Evolutionary conservation across 2,113 vertebrate species (phyloP).

Genomic region (Plectropomus leopardus): DNA sequence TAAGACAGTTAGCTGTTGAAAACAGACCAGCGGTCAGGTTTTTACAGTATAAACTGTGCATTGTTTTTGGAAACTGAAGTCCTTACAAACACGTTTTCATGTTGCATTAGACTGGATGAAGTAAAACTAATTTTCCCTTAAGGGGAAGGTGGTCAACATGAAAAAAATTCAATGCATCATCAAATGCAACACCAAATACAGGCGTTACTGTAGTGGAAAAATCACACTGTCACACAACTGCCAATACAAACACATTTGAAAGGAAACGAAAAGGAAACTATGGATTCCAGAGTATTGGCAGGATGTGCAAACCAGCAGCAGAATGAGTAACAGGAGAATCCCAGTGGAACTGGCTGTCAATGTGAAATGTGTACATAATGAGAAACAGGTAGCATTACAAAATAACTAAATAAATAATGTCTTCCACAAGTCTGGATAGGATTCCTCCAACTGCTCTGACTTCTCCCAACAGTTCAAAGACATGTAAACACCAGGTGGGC

Average conservation of each 20-base stretch:
- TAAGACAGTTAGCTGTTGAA: no score
- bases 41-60: no score
- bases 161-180: no score
- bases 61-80: no score
- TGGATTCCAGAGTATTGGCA: neutral
- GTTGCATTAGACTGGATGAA: neutral
- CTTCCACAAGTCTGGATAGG: conserved; percentile 1
- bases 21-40: no score
- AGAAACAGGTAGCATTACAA: conserved; percentile 20
- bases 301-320: conserved; percentile 1
- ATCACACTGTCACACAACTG: neutral
- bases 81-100: neutral
- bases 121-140: neutral
- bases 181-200: neutral
- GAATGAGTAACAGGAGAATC: neutral
- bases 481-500: neutral
- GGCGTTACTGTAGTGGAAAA: neutral
- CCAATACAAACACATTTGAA: neutral
- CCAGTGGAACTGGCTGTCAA: neutral
- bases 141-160: neutral
- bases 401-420: conserved; percentile 9
- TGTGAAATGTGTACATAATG: conserved; percentile 19
- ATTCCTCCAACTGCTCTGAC: neutral
- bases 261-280: neutral
- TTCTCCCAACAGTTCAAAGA: neutral